Percentiles rank a stretch among this genome's conserved stretches.
phyloP scores from a whole-genome alignment of 2,888 invertebrate genomes.

The Bombyx huttoni region DNA sequence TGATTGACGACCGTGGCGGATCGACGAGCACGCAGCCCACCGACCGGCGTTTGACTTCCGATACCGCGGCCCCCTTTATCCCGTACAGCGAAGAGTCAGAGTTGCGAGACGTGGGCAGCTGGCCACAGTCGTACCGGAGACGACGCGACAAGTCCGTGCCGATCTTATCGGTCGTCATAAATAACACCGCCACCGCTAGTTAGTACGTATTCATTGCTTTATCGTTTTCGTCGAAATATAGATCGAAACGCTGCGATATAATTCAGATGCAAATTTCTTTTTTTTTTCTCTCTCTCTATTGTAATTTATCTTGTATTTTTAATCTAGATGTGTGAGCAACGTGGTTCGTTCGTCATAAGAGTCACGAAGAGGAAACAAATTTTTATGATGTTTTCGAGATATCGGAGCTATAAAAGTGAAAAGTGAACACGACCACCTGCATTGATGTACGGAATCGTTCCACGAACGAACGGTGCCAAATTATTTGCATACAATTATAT shows the following conservation, averaged over 20 bases:
- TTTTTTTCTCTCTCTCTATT: not conserved
- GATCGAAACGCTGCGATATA: not conserved
- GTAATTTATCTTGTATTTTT: not conserved
- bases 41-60: constrained; percentile 12
- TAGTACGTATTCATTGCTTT: constrained; percentile 61
- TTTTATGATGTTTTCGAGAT: constrained; percentile 17
- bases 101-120: constrained; percentile 15
- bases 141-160: constrained; percentile 55
- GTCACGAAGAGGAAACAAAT: constrained; percentile 17
- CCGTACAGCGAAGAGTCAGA: constrained; percentile 21
- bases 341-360: constrained; percentile 2
- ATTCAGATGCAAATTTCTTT: not conserved
- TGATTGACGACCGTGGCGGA: constrained; percentile 65
- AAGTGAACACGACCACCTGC: constrained; percentile 20
- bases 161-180: constrained; percentile 62
- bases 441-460: constrained; percentile 12
- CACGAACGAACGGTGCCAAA: not conserved
- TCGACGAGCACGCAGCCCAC: constrained; percentile 32
- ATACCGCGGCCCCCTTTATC: constrained; percentile 18
- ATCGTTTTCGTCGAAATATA: constrained; percentile 19
- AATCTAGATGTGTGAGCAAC: not conserved
- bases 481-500: not conserved
- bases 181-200: constrained; percentile 65
- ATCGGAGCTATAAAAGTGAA: constrained; percentile 13
- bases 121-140: constrained; percentile 29